A percentile compares a stretch with the other conserved stretches of the same genome.
Evolutionary conservation across 35 echinoderm and acorn worm species (phyloP).

Genomic region (Ophiothrix spiculata): DNA sequence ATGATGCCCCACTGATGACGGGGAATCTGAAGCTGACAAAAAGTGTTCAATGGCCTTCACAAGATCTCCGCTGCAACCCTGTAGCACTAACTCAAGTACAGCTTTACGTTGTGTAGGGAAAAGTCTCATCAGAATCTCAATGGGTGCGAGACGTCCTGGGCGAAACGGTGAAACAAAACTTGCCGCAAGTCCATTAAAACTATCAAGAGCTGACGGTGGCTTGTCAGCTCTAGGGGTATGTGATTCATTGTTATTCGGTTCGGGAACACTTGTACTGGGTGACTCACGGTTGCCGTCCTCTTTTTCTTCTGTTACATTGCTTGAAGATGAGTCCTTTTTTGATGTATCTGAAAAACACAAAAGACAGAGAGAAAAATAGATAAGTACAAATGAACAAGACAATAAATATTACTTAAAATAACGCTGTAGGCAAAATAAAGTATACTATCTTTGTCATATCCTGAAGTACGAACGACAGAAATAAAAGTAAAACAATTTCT

Average conservation of each 20-base stretch:
- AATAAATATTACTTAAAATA: background rate
- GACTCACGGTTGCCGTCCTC: constrained; percentile 72
- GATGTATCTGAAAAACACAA: constrained; percentile 63
- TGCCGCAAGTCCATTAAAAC: constrained; percentile 71
- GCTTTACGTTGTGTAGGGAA: constrained; percentile 85
- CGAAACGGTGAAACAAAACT: constrained; percentile 90
- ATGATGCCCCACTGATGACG: background rate
- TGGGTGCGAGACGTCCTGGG: constrained; percentile 79
- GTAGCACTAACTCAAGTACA: constrained; percentile 88
- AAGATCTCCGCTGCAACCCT: constrained; percentile 93
- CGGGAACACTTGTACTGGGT: constrained; percentile 61
- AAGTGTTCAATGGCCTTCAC: constrained; percentile 99
- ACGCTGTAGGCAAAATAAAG: background rate
- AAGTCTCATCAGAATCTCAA: constrained; percentile 86
- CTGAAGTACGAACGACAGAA: background rate
- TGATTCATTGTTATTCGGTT: constrained; percentile 43
- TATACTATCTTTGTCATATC: background rate
- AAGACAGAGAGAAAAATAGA: background rate
- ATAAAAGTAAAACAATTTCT: background rate
- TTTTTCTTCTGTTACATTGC: constrained; percentile 31
- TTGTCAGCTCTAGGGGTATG: constrained; percentile 22
- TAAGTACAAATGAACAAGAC: background rate
- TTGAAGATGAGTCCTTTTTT: constrained; percentile 15
- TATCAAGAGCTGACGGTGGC: constrained; percentile 47
- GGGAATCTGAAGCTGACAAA: constrained; percentile 70